Conservation (phyloP, 1,140 invertebrate species). For the Drosophila nigrodunni region DNA sequence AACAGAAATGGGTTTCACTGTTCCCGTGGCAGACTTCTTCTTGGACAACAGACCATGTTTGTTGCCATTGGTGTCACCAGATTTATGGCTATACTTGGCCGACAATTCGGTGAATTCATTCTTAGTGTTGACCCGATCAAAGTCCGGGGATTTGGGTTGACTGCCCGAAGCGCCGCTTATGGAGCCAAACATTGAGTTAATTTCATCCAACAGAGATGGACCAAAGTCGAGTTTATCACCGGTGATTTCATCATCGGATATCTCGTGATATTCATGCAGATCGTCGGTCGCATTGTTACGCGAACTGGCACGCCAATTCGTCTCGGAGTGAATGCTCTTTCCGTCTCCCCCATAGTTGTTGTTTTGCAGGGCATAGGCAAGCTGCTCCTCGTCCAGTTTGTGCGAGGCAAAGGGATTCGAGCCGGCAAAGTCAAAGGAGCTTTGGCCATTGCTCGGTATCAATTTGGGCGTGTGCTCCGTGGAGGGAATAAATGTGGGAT, state of each 20-base stretch:
- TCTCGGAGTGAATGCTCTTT: slow-evolving; percentile 59
- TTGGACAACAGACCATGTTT: slow-evolving; percentile 72
- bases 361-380: slow-evolving; percentile 73
- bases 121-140: slow-evolving; percentile 87
- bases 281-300: slow-evolving; percentile 61
- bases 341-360: slow-evolving; percentile 74
- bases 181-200: slow-evolving; percentile 96
- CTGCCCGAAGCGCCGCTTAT: slow-evolving; percentile 83
- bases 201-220: slow-evolving; percentile 96
- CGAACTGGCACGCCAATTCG: slow-evolving; percentile 53
- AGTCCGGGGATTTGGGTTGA: slow-evolving; percentile 86
- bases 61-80: slow-evolving; percentile 71
- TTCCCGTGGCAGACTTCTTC: slow-evolving; percentile 92
- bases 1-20: slow-evolving; percentile 96
- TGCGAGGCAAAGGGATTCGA: slow-evolving; percentile 80
- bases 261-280: slow-evolving; percentile 96
- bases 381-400: slow-evolving; percentile 66
- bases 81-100: slow-evolving; percentile 84
- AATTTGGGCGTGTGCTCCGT: slow-evolving; percentile 81
- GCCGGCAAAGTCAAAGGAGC: slow-evolving; percentile 74
- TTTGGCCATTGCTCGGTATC: slow-evolving; percentile 71
- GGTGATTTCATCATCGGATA: slow-evolving; percentile 93
- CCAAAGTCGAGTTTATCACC: slow-evolving; percentile 92
- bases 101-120: slow-evolving; percentile 90
- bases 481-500: slow-evolving; percentile 81